phyloP scores from a whole-genome alignment of 2,797 vertebrate genomes.

The Apodemus agrarius region DNA sequence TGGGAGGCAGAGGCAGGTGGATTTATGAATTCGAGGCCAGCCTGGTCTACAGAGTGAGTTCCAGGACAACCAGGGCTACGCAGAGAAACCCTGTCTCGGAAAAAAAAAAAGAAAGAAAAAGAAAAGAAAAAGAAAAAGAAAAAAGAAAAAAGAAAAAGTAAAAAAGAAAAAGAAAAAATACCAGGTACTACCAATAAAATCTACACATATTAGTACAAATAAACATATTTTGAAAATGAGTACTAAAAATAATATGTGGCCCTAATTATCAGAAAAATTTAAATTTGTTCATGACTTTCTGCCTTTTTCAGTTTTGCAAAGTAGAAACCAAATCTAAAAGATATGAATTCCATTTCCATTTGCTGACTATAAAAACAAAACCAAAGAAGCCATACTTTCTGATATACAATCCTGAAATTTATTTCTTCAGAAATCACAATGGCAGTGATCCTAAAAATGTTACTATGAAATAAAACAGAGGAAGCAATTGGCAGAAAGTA shows the following conservation, averaged over 20 bases:
- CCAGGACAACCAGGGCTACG: too few species aligned
- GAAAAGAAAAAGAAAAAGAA: too few species aligned
- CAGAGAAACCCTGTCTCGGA: too few species aligned
- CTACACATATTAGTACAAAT: neutral
- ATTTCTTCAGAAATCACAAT: slow-evolving; percentile 56
- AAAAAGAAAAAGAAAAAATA: too few species aligned
- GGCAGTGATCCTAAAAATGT: slow-evolving; percentile 69
- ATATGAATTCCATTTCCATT: slow-evolving; percentile 34
- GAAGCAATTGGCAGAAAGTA: slow-evolving; percentile 62
- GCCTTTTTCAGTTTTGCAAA: neutral
- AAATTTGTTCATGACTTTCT: neutral
- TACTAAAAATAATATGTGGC: neutral
- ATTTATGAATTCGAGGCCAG: neutral
- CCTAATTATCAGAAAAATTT: neutral
- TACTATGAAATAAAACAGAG: slow-evolving; percentile 66
- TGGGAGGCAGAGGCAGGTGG: neutral
- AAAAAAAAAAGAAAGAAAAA: too few species aligned
- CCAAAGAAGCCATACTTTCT: neutral
- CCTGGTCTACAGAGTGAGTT: too few species aligned
- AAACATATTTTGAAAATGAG: neutral
- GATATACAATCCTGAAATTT: neutral
- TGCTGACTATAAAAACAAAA: slow-evolving; percentile 50
- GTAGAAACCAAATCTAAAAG: neutral
- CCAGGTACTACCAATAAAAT: neutral
- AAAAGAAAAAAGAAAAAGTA: too few species aligned